Base-by-base conservation (phyloP, 1,140 invertebrate species). In the Drosophila santomea region DNA sequence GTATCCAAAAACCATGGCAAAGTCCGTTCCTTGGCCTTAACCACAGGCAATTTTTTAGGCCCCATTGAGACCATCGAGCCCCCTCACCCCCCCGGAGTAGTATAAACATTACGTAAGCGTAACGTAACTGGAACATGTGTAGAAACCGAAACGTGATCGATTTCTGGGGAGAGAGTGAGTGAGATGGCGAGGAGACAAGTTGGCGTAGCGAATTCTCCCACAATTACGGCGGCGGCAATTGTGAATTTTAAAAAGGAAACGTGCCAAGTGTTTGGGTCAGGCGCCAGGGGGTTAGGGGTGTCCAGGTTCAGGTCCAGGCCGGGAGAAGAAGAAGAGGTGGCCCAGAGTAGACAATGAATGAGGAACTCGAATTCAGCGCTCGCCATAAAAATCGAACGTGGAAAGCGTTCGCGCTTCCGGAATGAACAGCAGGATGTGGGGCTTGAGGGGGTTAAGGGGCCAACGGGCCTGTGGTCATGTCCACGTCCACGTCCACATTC, bases 231-330 rank as follows among this genome's bases (percentile, higher is more conserved):
- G 69, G 77, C 73, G 84, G 77, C 84, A 90, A 84, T 89, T 89
- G 85, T 84, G 85, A 89, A 89, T 90, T 89, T 89, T 89, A 89
- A 88, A 89, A 89, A 85, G 84, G 80, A 89, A 74, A 89, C 85
- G 84, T 89, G 85, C 84, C 73, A 85, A 88, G 77, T 84, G 84
- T 54, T 45, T 72, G 61, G 43, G 52, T 51, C 74, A 77, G 74
- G 51, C 55, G 48, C 36, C 54, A 71, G 32, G 39, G 50, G 11
- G 36, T 17, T 7, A 74, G 44, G 6, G 8, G 51, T 57, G 64
- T 57, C 64, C 47, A 47, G 32, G 17, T 36, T 32, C 48, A 32
- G 51, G 48, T 47, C 44, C 44, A 61, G 15, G 20, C 41, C 41
- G 41, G 43, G 43, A 45, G 54, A 36, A 54, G 45, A 39, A 56